These are phyloP conservation scores for Heteropelma amictum DNA, from an alignment of 2,888 invertebrate genomes.

Conservation along the genomic window DNA sequence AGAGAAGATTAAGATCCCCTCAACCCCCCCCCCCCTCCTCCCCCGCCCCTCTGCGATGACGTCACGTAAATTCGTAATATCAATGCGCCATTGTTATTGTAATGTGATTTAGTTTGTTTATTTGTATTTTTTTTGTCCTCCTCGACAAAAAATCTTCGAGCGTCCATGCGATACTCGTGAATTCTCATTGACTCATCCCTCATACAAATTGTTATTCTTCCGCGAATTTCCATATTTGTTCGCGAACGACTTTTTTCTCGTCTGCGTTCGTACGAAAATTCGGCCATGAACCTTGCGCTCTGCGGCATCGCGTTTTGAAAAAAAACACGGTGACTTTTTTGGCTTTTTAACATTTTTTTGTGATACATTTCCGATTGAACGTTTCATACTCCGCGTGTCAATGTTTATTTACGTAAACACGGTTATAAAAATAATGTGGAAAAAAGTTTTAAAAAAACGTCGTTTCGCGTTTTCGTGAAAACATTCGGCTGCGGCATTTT, in stretches of 20 bases:
- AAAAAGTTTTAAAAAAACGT: too few relatives aligned
- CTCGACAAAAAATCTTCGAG: not conserved
- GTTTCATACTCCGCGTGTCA: too few relatives aligned
- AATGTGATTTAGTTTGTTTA: too few relatives aligned
- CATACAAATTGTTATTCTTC: not conserved
- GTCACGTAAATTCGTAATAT: slow-evolving; percentile 10
- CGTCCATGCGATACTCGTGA: not conserved
- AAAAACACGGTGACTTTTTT: not conserved
- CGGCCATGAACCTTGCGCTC: not conserved
- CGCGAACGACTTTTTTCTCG: not conserved
- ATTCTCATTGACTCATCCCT: slow-evolving; percentile 16
- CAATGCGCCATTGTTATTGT: slow-evolving; percentile 13
- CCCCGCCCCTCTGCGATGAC: slow-evolving; percentile 11
- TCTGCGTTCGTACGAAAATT: too few relatives aligned
- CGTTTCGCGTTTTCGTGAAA: too few relatives aligned
- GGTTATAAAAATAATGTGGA: too few relatives aligned
- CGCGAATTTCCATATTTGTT: slow-evolving; percentile 2
- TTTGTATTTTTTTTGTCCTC: slow-evolving; percentile 8
- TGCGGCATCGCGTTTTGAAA: not conserved
- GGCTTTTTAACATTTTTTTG: not conserved
- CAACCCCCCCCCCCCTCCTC: not conserved
- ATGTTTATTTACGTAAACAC: too few relatives aligned
- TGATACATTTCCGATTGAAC: too few relatives aligned
- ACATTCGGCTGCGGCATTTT: too few relatives aligned
- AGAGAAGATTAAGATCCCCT: not conserved